These are phyloP conservation scores for Menidia beryllina DNA, from an alignment of 2,113 vertebrate genomes.

Conservation along the genomic window DNA sequence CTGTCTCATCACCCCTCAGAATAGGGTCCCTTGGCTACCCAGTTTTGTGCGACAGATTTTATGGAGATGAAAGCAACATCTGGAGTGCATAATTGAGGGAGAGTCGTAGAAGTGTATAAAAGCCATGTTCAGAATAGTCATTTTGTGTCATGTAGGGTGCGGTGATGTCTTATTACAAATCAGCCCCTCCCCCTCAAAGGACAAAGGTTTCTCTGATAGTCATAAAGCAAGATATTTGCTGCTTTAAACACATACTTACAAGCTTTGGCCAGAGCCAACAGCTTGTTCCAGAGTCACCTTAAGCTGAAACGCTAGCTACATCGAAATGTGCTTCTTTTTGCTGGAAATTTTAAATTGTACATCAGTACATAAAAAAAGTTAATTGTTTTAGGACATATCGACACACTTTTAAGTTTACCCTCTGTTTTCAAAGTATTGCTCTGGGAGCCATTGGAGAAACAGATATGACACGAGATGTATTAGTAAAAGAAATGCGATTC, in stretches of 20 bases:
- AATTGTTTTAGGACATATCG: no score
- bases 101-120: constrained; percentile 39
- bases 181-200: constrained; percentile 10
- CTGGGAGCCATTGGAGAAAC: constrained; percentile 39
- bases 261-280: constrained; percentile 6
- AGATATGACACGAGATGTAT: constrained; percentile 39
- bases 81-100: constrained; percentile 63
- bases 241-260: constrained; percentile 17
- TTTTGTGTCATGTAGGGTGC: constrained; percentile 51
- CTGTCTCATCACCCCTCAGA: constrained; percentile 18
- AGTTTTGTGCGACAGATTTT: constrained; percentile 44
- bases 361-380: not conserved
- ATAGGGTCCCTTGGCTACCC: constrained; percentile 9
- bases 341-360: not conserved
- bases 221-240: constrained; percentile 6
- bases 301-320: not conserved
- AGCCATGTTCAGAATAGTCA: constrained; percentile 42
- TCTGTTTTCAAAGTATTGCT: constrained; percentile 28
- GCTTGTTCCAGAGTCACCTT: constrained; percentile 6
- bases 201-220: constrained; percentile 8
- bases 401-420: not conserved
- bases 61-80: constrained; percentile 66
- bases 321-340: not conserved
- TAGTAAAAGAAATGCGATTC: constrained; percentile 41
- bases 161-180: constrained; percentile 52